Conservation (phyloP, 2,797 vertebrate genomes). For the Vultur gryphus region DNA sequence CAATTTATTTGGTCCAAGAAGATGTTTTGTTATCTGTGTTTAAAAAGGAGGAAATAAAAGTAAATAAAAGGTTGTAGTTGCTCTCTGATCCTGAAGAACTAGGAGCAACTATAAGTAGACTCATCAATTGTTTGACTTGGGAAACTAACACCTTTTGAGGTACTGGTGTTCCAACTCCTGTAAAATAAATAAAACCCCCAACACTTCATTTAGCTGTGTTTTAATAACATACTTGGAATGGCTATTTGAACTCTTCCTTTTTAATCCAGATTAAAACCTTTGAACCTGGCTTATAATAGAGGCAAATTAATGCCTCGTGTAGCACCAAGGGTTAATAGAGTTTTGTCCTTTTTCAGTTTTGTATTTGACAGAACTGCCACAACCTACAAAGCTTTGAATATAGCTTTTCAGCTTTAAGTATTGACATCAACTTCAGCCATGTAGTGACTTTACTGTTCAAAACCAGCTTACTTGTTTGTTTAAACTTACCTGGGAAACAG, state of each 20-base stretch:
- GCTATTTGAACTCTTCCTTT: background rate
- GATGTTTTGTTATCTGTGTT: background rate
- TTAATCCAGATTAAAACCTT: background rate
- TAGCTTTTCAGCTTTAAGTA: background rate
- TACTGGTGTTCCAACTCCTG: background rate
- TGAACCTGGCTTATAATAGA: background rate
- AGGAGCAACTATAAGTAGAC: background rate
- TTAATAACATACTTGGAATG: background rate
- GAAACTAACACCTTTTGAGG: background rate
- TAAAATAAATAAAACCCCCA: background rate
- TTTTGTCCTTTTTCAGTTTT: background rate
- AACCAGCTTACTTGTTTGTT: background rate
- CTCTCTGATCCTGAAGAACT: background rate
- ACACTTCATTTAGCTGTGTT: background rate
- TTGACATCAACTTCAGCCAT: background rate
- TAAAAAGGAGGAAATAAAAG: background rate
- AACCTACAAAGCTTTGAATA: background rate
- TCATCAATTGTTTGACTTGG: background rate
- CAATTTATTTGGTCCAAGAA: background rate
- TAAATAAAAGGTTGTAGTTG: background rate
- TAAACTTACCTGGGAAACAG: background rate
- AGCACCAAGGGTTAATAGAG: background rate
- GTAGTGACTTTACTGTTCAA: background rate
- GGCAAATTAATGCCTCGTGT: background rate
- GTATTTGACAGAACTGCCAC: too few species aligned